A percentile compares a stretch with the other conserved stretches of the same genome.
These are phyloP conservation scores for Hypomecis punctinalis DNA, from an alignment of 2,888 invertebrate species.

Conservation along the genomic window DNA sequence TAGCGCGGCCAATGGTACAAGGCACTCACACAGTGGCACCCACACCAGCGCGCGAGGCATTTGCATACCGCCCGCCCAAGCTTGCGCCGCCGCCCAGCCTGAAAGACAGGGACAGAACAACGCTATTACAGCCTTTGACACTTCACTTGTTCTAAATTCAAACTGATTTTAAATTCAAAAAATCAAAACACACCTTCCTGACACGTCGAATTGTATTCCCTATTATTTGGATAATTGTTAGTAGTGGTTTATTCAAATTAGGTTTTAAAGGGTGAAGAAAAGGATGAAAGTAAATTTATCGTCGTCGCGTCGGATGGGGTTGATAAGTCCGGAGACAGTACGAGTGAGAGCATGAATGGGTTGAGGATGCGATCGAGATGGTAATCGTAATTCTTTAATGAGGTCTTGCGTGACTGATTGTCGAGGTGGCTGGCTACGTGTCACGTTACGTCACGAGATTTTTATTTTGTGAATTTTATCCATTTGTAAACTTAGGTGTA, in stretches of 20 bases:
- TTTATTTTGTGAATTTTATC: not conserved
- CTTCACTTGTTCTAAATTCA: slow-evolving; percentile 51
- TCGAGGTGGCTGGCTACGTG: slow-evolving; percentile 42
- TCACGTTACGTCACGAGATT: slow-evolving; percentile 34
- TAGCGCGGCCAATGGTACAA: slow-evolving; percentile 84
- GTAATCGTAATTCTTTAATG: slow-evolving; percentile 66
- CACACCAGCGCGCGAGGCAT: slow-evolving; percentile 79
- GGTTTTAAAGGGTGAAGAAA: slow-evolving; percentile 66
- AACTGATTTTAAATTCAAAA: slow-evolving; percentile 37
- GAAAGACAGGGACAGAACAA: slow-evolving; percentile 80
- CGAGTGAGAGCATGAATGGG: slow-evolving; percentile 77
- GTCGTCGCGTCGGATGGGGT: slow-evolving; percentile 70
- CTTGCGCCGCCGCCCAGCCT: slow-evolving; percentile 82
- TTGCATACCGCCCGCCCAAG: slow-evolving; percentile 86
- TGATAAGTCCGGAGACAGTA: slow-evolving; percentile 73
- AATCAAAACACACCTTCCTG: slow-evolving; percentile 31
- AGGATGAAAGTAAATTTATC: slow-evolving; percentile 83
- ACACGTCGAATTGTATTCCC: not conserved
- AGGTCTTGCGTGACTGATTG: slow-evolving; percentile 64
- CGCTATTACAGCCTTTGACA: slow-evolving; percentile 62
- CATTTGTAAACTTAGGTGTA: too few relatives aligned
- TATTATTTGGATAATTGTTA: slow-evolving; percentile 10
- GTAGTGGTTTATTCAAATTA: slow-evolving; percentile 56
- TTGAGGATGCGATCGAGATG: slow-evolving; percentile 52
- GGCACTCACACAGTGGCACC: slow-evolving; percentile 76